Base-by-base conservation (phyloP, 1,140 invertebrate genomes). In the Drosophila quadrilineata region DNA sequence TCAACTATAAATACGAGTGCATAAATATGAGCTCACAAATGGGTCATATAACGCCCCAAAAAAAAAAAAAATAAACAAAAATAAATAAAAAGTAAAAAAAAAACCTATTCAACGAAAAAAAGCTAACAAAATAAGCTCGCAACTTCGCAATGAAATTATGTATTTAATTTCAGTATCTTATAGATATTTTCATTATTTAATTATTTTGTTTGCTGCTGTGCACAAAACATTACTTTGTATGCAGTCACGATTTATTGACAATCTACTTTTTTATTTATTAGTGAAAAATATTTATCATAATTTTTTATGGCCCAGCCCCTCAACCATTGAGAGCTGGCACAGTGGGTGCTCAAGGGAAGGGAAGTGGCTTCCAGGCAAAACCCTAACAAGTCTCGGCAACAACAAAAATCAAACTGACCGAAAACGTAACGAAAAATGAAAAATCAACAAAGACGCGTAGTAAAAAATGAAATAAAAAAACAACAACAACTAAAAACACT, bases 231-330 rank as follows among this genome's bases (percentile, higher is more conserved):
- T 72, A 64, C 68, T 35, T 53, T 63, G 33, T 58, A 45, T 75
- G 52, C 53, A 60, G 75, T 80, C 75, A 80, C 76, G 76, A 79
- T 63, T 79, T 80, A 67, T 71, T 67, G 76, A 80, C 71, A 79
- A 62, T 71, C 65, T 60, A n/a, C n/a, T 57, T 50, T 22, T 45
- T n/a, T 24, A 40, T 50, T 33, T 65, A 58, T 70, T 50, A n/a
- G n/a, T n/a, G n/a, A n/a, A n/a, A n/a, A n/a, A n/a, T 35, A 63
- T 63, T 63, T 63, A 6, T 49, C 62, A 49, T 62, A 16, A 22
- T 17, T 53, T 12, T 64, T 65, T 65, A 64, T 60, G 49, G 53
- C 36, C 16, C 16, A 9, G 36, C 36, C 53, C 46, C 75, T 79
- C 59, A 29, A n/a, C 67, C 73, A 74, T 71, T n/a, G n/a, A n/a